Base-by-base conservation (phyloP, 2,797 vertebrate species). In the Cygnus olor region DNA sequence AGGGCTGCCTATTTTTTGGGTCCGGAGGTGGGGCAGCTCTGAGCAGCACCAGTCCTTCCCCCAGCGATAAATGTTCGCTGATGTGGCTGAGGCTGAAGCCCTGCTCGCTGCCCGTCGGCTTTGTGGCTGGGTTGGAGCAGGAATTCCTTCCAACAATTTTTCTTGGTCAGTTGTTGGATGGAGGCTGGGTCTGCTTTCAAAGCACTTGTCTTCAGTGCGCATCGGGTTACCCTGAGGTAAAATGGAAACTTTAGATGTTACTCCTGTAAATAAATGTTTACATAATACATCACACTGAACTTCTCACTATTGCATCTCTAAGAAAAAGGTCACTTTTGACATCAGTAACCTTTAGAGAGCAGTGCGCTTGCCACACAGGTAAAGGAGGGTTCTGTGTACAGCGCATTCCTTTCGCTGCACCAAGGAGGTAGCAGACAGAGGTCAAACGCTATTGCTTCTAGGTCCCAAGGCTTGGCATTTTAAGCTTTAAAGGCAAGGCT, bases 211-310 rank as follows among this genome's bases (percentile, higher is more conserved):
- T 95, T 88, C 77, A 60, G 77, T 47, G 22, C 4, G 88, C 84
- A 82, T 95, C 78, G 42, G 88, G 85, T 96, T 97, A 94, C 92
- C 74, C 64, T 65, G 95, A 93, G 92, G 93, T 94, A 92, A 94
- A 91, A 93, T 71, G 84, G 96, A 97, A 97, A 96, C 91, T 91
- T 85, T 71, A 95, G 95, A 45, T 47, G 57, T 70, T 93, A 88
- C 81, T 93, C 81, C 95, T 96, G 95, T 93, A 96, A 97, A 97
- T 97, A 97, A 97, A 96, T 94, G 85, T 96, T 96, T 97, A 88
- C 90, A 93, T 97, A 97, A 95, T 96, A 54, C 38, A 49, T 80
- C 79, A 90, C 72, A 30, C 80, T 88, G 85, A 91, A 87, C 89
- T 91, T 96, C 90, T 97, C 85, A 80, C 76, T 76, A 56, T 68